These are phyloP conservation scores for Geothlypis trichas DNA, from an alignment of 2,113 vertebrate genomes.

Conservation along the genomic window DNA sequence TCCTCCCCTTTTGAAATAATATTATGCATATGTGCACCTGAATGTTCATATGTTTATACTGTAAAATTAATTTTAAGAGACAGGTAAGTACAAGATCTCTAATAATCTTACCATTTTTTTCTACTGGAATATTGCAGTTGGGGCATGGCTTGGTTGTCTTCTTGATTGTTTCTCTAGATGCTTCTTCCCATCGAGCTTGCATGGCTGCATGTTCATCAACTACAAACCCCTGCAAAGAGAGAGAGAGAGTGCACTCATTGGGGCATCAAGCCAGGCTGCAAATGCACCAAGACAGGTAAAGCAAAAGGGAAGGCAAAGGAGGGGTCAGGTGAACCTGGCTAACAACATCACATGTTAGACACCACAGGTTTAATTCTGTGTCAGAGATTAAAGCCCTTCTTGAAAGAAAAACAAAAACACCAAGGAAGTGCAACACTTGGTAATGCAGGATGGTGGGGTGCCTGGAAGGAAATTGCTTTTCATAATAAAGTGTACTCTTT, in stretches of 20 bases:
- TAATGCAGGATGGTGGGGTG: background rate
- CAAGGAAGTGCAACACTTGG: background rate
- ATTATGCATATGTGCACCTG: background rate
- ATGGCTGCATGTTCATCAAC: conserved; percentile 79
- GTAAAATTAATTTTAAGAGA: background rate
- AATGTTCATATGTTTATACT: background rate
- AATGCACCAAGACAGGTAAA: background rate
- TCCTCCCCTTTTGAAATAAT: background rate
- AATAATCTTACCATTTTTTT: conserved; percentile 82
- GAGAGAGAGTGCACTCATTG: background rate
- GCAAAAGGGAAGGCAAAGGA: background rate
- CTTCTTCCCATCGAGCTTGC: conserved; percentile 85
- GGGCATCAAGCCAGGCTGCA: fast-evolving
- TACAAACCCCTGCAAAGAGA: conserved; percentile 73
- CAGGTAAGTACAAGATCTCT: background rate
- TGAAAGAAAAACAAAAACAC: background rate
- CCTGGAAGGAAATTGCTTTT: background rate
- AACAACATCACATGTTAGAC: background rate
- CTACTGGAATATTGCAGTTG: conserved; percentile 83
- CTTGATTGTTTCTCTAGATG: conserved; percentile 83
- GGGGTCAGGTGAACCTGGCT: background rate
- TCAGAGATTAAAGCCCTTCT: background rate
- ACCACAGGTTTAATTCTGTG: background rate
- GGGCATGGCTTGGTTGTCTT: conserved; percentile 88
- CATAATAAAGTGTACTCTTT: background rate